Conservation (phyloP, 2,113 vertebrate genomes). For the Motacilla tschutschensis region DNA sequence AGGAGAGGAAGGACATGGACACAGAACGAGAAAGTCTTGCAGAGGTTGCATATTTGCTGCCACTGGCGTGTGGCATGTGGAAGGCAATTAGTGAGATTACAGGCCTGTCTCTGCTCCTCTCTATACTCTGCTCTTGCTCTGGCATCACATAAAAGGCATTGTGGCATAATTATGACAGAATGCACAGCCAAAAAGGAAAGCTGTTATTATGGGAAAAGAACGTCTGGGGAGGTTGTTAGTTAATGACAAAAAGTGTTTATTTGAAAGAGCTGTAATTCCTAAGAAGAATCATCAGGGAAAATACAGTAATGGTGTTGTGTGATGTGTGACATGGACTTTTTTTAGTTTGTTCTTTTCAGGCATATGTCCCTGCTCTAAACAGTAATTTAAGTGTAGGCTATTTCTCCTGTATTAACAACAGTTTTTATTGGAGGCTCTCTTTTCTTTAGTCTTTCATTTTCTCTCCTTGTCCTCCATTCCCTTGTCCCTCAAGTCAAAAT, state of each 20-base stretch:
- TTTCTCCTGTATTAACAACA: not conserved
- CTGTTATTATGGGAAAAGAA: not conserved
- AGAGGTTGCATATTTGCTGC: not conserved
- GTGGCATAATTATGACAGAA: not conserved
- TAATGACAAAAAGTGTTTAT: not conserved
- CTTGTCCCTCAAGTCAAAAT: not conserved
- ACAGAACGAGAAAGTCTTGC: not conserved
- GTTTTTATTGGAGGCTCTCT: not conserved
- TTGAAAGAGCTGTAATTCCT: not conserved
- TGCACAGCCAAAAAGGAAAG: not conserved
- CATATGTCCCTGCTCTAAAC: not conserved
- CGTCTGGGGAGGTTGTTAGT: not conserved
- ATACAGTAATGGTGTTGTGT: not conserved
- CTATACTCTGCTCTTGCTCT: not conserved
- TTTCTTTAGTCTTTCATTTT: not conserved
- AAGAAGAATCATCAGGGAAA: not conserved
- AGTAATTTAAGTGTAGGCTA: not conserved
- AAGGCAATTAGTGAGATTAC: conserved; percentile 23
- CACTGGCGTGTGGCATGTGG: not conserved
- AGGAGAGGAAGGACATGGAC: not conserved
- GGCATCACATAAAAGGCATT: not conserved
- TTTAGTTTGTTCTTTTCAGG: not conserved
- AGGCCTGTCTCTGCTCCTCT: not conserved
- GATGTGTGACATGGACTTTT: not conserved
- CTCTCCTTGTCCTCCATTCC: not conserved